Evolutionary conservation across 2,888 invertebrate genomes (phyloP).

Genomic region (Tenthredo livida): DNA sequence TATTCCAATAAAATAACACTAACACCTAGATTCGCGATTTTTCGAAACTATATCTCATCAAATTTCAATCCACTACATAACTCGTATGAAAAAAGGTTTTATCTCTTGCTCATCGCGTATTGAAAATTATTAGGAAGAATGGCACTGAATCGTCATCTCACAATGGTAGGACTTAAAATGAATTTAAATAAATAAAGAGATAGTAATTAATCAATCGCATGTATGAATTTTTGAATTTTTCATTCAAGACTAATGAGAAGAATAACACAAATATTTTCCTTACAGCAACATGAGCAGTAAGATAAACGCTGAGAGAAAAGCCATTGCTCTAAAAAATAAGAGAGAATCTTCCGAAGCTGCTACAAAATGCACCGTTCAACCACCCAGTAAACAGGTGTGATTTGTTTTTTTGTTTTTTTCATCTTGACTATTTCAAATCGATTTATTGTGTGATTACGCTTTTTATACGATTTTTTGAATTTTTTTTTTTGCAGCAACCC

Average conservation of each 20-base stretch:
- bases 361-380: constrained; percentile 56
- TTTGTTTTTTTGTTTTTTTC: neutral
- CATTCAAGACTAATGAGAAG: neutral
- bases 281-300: constrained; percentile 65
- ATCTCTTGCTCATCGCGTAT: neutral
- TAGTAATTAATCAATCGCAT: neutral
- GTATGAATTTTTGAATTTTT: neutral
- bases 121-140: neutral
- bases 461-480: neutral
- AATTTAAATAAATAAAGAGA: neutral
- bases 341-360: constrained; percentile 59
- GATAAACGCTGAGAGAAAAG: constrained; percentile 58
- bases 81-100: neutral
- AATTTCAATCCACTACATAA: neutral
- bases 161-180: neutral
- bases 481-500: constrained; percentile 55
- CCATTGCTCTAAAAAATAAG: constrained; percentile 56
- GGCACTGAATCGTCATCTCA: neutral
- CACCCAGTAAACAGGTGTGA: constrained; percentile 59
- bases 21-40: neutral
- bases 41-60: constrained; percentile 10
- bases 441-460: neutral
- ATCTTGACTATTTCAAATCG: neutral
- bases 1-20: neutral
- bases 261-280: neutral